phyloP scores from a whole-genome alignment of 2,888 invertebrate species.

The Noctua fimbriata region DNA sequence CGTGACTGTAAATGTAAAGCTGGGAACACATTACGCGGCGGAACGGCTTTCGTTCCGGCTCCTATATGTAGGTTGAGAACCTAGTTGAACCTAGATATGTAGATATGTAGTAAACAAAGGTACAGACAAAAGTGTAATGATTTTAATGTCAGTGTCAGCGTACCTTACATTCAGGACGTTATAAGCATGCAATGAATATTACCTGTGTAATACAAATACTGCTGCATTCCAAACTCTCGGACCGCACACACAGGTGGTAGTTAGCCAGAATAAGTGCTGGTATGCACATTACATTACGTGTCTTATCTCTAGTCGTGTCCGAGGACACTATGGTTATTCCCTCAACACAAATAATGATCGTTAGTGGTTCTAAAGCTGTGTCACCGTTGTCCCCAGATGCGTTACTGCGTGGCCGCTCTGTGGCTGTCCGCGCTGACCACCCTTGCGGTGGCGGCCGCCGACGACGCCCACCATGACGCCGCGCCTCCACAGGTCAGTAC shows the following conservation, averaged over 20 bases:
- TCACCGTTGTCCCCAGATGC: conserved; percentile 79
- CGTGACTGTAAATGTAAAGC: background rate
- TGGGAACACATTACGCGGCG: background rate
- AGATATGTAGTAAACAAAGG: background rate
- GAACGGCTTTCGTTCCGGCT: background rate
- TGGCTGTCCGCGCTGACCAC: conserved; percentile 85
- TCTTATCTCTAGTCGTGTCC: background rate
- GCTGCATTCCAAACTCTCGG: background rate
- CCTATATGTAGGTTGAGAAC: background rate
- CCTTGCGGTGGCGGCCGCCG: conserved; percentile 81
- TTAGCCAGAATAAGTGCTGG: background rate
- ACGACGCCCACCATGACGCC: conserved; percentile 75
- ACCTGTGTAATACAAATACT: background rate
- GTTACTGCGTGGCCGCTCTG: conserved; percentile 84
- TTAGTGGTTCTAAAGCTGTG: background rate
- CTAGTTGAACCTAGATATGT: background rate
- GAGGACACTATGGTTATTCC: background rate
- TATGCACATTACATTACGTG: background rate
- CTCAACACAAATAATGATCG: background rate
- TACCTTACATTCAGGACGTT: too few relatives aligned
- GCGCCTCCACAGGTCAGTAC: conserved; percentile 76
- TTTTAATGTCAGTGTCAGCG: background rate
- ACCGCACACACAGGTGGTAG: background rate
- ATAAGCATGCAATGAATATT: background rate
- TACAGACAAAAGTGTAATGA: background rate